These are phyloP conservation scores for Larimichthys crocea DNA, from an alignment of 2,113 vertebrate genomes.

Conservation along the genomic window DNA sequence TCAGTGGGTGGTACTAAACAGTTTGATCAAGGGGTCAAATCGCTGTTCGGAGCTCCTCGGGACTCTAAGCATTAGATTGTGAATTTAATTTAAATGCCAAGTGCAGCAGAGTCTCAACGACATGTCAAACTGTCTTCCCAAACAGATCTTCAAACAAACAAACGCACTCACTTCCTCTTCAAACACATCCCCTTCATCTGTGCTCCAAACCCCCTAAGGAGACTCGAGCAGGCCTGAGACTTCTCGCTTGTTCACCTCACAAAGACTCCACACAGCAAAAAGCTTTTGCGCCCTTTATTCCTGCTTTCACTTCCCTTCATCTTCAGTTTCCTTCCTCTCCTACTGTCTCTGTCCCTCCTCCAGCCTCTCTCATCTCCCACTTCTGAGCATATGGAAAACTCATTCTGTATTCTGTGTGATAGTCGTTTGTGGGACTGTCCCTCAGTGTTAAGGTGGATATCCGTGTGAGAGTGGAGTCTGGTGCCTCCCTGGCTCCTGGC, in stretches of 20 bases:
- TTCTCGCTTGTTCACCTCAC: constrained; percentile 16
- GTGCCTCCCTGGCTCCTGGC: constrained; percentile 64
- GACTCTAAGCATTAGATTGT: constrained; percentile 29
- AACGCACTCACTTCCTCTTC: constrained; percentile 41
- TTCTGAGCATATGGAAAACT: constrained; percentile 53
- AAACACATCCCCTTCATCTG: constrained; percentile 47
- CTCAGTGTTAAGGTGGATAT: constrained; percentile 43
- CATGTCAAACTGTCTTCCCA: constrained; percentile 54
- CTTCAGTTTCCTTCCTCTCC: constrained; percentile 47
- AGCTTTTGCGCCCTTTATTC: neutral
- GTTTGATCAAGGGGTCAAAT: constrained; percentile 58
- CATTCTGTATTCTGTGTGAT: constrained; percentile 38
- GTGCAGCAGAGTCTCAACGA: constrained; percentile 37
- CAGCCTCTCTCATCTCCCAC: constrained; percentile 39
- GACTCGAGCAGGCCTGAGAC: constrained; percentile 26
- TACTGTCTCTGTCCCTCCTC: constrained; percentile 22
- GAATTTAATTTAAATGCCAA: constrained; percentile 54
- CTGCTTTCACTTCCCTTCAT: constrained; percentile 39
- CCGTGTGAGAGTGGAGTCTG: constrained; percentile 39
- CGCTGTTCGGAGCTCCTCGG: constrained; percentile 19
- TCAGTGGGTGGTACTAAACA: constrained; percentile 66
- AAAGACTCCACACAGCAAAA: constrained; percentile 44
- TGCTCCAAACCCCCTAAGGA: constrained; percentile 37
- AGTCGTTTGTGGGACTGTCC: constrained; percentile 17
- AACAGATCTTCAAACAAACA: constrained; percentile 63